Conservation (phyloP, 2,888 invertebrate genomes). For the Drosophila hamatofila region DNA sequence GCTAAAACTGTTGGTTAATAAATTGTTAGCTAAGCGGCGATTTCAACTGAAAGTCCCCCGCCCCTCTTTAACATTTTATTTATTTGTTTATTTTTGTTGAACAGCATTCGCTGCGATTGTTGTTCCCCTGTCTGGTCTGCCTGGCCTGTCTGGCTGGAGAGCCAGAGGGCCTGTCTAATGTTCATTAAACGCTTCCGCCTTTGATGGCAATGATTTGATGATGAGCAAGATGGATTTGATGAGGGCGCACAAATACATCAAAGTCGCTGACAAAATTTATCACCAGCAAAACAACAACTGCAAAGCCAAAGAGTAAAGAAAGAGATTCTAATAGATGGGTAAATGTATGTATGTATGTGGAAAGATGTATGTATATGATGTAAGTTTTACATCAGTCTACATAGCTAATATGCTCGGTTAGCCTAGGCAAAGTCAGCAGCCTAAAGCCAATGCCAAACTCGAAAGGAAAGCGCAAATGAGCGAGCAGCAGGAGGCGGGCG, state of each 20-base stretch:
- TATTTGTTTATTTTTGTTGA: conserved; percentile 43
- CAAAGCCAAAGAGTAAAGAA: not conserved
- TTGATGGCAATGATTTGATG: conserved; percentile 38
- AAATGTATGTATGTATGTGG: not conserved
- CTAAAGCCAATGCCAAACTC: conserved; percentile 2
- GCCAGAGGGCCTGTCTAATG: conserved; percentile 52
- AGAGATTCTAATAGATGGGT: not conserved
- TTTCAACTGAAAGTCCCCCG: conserved; percentile 24
- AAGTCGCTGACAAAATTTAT: conserved; percentile 40
- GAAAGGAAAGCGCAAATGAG: conserved; percentile 30
- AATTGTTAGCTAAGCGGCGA: conserved; percentile 53
- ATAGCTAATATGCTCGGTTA: conserved; percentile 8
- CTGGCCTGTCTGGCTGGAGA: conserved; percentile 28
- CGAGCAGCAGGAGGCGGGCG: not conserved
- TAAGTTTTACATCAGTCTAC: not conserved
- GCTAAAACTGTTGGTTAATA: conserved; percentile 53
- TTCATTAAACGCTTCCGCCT: conserved; percentile 75
- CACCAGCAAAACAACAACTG: conserved; percentile 22
- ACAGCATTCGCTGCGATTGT: conserved; percentile 47
- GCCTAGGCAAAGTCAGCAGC: conserved; percentile 9
- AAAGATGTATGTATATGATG: not conserved
- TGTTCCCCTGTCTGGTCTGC: conserved; percentile 35
- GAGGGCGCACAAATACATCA: conserved; percentile 43
- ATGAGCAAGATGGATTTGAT: conserved; percentile 44
- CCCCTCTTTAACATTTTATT: conserved; percentile 33